Evolutionary conservation across 2,113 vertebrate genomes (phyloP).

Genomic region (Cavia porcellus): DNA sequence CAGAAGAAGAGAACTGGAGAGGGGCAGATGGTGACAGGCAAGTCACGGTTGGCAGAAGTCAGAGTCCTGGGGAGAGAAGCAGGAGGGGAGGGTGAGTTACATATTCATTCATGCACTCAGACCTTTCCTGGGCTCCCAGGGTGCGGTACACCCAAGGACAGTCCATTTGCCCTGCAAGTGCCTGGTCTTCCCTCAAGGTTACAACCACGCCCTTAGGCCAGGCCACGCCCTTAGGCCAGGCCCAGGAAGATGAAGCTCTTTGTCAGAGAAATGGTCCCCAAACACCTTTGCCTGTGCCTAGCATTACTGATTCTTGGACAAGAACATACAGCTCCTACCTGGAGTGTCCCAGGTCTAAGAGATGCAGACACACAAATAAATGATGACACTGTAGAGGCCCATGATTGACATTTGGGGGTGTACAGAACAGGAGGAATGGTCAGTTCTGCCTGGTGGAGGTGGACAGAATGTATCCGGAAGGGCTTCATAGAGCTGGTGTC

Average conservation of each 20-base stretch:
- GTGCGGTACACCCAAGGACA: neutral
- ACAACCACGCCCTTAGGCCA: neutral
- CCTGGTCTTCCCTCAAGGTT: neutral
- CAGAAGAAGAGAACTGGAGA: neutral
- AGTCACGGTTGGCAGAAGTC: neutral
- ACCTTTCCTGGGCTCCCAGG: neutral
- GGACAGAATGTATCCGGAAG: neutral
- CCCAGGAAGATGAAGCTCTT: neutral
- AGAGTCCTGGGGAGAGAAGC: slow-evolving; percentile 30
- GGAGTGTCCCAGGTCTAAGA: neutral
- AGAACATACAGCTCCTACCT: neutral
- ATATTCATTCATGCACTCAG: neutral
- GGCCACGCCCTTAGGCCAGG: neutral
- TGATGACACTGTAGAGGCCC: neutral
- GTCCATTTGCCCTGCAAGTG: neutral
- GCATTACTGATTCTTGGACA: neutral
- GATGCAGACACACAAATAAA: neutral
- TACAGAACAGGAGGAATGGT: neutral
- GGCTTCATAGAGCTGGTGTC: neutral
- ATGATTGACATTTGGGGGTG: neutral
- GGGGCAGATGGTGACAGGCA: neutral
- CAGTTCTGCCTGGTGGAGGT: neutral
- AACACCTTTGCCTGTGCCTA: neutral
- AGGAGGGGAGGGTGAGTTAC: neutral
- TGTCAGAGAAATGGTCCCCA: neutral